Evolutionary conservation across 2,113 vertebrate species (phyloP).

Genomic region (Apteryx mantelli): DNA sequence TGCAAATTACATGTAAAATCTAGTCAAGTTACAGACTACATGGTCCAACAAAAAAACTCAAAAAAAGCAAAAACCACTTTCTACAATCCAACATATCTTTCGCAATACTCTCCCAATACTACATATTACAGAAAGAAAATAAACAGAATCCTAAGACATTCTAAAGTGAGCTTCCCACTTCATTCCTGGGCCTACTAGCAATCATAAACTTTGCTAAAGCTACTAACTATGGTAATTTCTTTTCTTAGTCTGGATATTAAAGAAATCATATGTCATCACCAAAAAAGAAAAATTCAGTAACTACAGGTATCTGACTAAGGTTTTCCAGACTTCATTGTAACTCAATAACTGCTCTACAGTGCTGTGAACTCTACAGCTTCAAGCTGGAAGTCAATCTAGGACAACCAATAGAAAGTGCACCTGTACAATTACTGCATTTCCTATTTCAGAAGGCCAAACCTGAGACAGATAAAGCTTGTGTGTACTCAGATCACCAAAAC

Average conservation of each 20-base stretch:
- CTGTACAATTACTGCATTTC: slow-evolving; percentile 78
- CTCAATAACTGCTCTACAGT: slow-evolving; percentile 73
- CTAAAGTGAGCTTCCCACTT: slow-evolving; percentile 34
- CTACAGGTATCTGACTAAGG: slow-evolving; percentile 45
- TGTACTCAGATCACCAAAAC: slow-evolving; percentile 52
- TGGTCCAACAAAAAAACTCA: background rate
- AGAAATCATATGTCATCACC: slow-evolving; percentile 12
- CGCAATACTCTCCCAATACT: slow-evolving; percentile 14
- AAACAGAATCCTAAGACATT: background rate
- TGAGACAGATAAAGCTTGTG: slow-evolving; percentile 45
- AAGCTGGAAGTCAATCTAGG: slow-evolving; percentile 79
- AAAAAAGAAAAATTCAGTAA: slow-evolving; percentile 23
- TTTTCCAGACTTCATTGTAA: slow-evolving; percentile 71
- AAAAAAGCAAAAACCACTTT: slow-evolving; percentile 11
- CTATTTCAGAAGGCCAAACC: slow-evolving; percentile 70
- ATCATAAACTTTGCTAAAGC: slow-evolving; percentile 6
- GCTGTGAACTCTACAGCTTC: slow-evolving; percentile 74
- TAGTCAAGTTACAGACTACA: background rate
- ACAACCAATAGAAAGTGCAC: slow-evolving; percentile 80
- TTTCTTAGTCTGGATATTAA: slow-evolving; percentile 18
- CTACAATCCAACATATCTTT: background rate
- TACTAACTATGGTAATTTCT: background rate
- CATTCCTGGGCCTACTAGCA: slow-evolving; percentile 31
- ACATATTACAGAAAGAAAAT: background rate
- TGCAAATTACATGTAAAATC: background rate